These are phyloP conservation scores for Cremastinae sp. DNA, from an alignment of 2,888 invertebrate genomes.

Conservation along the genomic window DNA sequence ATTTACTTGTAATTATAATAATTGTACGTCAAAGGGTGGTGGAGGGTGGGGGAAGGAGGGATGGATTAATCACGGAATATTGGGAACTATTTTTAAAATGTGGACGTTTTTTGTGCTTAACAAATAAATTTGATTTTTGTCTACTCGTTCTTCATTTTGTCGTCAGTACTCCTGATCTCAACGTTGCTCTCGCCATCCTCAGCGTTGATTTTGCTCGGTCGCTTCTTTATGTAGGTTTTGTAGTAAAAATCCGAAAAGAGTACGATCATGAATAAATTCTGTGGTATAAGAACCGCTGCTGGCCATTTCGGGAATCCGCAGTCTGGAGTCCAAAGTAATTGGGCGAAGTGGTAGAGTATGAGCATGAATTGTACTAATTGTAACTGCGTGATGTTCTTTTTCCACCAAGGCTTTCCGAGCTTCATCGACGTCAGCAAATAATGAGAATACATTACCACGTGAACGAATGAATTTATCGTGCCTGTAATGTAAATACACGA, in stretches of 20 bases:
- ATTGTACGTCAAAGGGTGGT: no score
- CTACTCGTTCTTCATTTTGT: constrained; percentile 66
- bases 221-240: constrained; percentile 82
- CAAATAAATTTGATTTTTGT: neutral
- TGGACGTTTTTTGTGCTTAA: neutral
- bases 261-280: constrained; percentile 85
- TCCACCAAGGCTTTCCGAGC: constrained; percentile 87
- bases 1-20: no score
- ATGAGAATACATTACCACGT: constrained; percentile 91
- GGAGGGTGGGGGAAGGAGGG: no score
- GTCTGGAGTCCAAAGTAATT: constrained; percentile 81
- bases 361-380: constrained; percentile 89
- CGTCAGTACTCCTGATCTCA: constrained; percentile 60
- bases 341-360: constrained; percentile 82
- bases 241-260: constrained; percentile 87
- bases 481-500: constrained; percentile 79
- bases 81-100: no score
- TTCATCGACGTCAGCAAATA: constrained; percentile 87
- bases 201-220: constrained; percentile 61
- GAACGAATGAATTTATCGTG: constrained; percentile 88
- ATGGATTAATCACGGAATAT: no score
- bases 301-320: constrained; percentile 84
- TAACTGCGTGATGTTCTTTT: constrained; percentile 91
- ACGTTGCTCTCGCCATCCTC: constrained; percentile 64
- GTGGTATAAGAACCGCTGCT: constrained; percentile 83